Percentiles rank a stretch among this genome's conserved stretches.
phyloP scores from a whole-genome alignment of 1,140 invertebrate species.

The Anastatus disparis region DNA sequence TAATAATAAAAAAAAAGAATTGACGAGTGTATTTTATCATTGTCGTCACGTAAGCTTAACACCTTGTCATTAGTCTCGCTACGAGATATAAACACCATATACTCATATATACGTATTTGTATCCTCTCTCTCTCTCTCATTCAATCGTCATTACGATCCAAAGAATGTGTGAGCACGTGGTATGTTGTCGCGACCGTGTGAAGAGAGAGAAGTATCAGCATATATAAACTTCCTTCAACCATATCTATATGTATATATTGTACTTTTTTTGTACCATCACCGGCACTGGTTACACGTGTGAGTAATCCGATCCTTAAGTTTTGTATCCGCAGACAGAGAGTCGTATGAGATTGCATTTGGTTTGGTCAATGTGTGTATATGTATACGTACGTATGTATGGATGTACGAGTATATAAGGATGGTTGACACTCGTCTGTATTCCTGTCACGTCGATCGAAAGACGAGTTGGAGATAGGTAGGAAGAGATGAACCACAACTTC shows the following conservation, averaged over 20 bases:
- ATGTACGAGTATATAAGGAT: too few species aligned
- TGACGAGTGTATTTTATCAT: neutral
- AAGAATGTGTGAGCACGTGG: neutral
- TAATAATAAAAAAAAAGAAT: too few species aligned
- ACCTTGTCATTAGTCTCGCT: constrained; percentile 32
- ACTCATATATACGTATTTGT: too few species aligned
- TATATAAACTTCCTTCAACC: too few species aligned
- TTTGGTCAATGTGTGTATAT: too few species aligned
- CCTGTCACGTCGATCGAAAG: constrained; percentile 9
- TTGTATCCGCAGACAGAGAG: neutral
- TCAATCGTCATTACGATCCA: neutral
- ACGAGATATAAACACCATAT: too few species aligned
- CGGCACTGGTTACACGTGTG: too few species aligned
- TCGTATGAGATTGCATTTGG: neutral
- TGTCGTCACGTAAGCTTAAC: constrained; percentile 28
- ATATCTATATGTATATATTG: too few species aligned
- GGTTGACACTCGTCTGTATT: neutral
- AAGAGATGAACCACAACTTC: neutral
- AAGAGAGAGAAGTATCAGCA: neutral
- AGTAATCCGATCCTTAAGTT: constrained; percentile 15
- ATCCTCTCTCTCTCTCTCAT: too few species aligned
- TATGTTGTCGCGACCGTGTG: neutral
- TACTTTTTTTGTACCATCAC: too few species aligned
- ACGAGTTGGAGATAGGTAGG: neutral
- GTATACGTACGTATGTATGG: too few species aligned